Base-by-base conservation (phyloP, 2,113 vertebrate species). In the Coptodon bakossiorum region DNA sequence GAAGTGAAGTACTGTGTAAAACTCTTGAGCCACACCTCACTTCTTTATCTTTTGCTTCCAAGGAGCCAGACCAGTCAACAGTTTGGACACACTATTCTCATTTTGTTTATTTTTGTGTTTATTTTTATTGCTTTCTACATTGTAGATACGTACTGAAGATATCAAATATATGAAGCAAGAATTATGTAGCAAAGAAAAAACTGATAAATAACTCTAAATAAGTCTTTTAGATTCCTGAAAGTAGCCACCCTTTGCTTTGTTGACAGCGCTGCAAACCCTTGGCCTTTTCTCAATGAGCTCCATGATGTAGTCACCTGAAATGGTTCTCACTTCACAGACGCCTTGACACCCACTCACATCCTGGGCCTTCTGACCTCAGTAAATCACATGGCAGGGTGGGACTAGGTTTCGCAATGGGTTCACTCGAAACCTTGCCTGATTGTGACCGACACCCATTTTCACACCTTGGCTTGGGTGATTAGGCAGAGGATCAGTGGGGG, bases 381-480 rank as follows among this genome's bases (percentile, higher is more conserved):
- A 27, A 57, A 57, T 57, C 12, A 27, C 54, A 59, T 2, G 14
- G 13, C 27, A 6, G 2, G 29, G 8, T 17, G 29, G 29, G 16
- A 31, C 57, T 0, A 61, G 8, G 14, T 17, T 61, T 61, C 1
- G 31, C 14, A 0, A 31, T 17, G 57, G 56, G 8, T 2, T 59
- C 8, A 59, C 57, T 27, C 5, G 29, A 61, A 61, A 61, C 14
- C 1, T 61, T 61, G 29, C 14, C 57, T 17, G 14, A 31, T 61
- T 61, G 27, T 31, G 27, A 31, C 27, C 2, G 8, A 61, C 27
- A 61, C 27, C 57, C 27, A 31, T 17, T 59, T 31, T 31, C 27
- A 31, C 27, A 31, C 29, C 14, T 61, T 61, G 57, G 0, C 29
- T 34, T 10, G 57, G 29, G 57, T 19, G 57, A 34, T 4, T 61